phyloP scores from a whole-genome alignment of 92 coral and sea anemone genomes.

The Phenganax marumi region DNA sequence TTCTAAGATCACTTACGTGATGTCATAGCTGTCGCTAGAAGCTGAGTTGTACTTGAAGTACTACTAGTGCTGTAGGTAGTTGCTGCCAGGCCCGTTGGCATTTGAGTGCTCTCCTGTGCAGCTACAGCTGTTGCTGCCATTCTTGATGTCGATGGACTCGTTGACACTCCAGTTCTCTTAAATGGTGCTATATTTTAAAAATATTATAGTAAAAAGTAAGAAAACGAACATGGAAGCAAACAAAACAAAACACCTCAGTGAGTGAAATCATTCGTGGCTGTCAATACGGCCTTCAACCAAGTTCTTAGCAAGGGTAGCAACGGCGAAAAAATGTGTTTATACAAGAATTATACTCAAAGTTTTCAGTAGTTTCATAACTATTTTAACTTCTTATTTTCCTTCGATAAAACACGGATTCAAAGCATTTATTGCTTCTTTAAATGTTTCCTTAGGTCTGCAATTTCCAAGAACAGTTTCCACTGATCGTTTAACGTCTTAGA shows the following conservation, averaged over 20 bases:
- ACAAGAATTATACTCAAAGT: too few species aligned
- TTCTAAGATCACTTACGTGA: not conserved
- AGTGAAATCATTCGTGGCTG: too few species aligned
- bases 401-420: too few species aligned
- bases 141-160: not conserved
- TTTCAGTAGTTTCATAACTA: too few species aligned
- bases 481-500: too few species aligned
- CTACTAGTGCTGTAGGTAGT: not conserved
- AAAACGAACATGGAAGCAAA: not conserved
- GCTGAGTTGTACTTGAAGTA: not conserved
- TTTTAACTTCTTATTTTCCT: too few species aligned
- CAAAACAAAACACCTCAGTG: too few species aligned
- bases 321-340: too few species aligned
- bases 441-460: too few species aligned
- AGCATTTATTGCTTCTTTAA: not conserved
- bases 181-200: not conserved
- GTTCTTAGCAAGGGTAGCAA: too few species aligned
- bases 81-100: not conserved
- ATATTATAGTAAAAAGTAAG: not conserved
- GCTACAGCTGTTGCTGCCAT: not conserved
- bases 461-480: too few species aligned
- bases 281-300: too few species aligned
- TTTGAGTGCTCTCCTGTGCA: not conserved
- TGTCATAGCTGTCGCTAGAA: not conserved
- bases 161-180: not conserved